Conservation (phyloP, 64 coral and sea anemone species). For the Montipora capricornis region DNA sequence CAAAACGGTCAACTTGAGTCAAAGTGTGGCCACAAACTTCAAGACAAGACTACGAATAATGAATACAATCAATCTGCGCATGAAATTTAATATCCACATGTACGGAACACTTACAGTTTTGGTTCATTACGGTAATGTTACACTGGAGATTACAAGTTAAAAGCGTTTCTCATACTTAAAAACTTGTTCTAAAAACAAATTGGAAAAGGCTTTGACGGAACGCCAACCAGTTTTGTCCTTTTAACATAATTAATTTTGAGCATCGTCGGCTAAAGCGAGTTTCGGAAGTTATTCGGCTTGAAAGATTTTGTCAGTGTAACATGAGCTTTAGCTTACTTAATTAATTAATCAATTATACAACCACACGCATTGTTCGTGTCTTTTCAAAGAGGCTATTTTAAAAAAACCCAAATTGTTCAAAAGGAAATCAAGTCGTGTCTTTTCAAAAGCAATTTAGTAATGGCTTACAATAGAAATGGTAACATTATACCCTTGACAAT, state of each 20-base stretch:
- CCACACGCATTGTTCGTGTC: neutral
- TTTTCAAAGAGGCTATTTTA: conserved; percentile 16
- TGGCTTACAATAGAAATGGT: neutral
- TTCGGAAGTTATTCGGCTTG: neutral
- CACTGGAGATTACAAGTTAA: too few species aligned
- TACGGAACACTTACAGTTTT: too few species aligned
- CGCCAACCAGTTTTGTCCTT: too few species aligned
- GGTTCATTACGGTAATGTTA: neutral
- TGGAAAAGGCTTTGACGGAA: too few species aligned
- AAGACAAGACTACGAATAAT: neutral
- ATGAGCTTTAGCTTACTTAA: neutral
- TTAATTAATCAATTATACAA: conserved; percentile 33
- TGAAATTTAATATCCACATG: too few species aligned
- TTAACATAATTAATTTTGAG: too few species aligned
- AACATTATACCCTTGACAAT: neutral
- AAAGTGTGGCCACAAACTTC: neutral
- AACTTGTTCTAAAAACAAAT: too few species aligned
- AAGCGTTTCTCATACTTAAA: too few species aligned
- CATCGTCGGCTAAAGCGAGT: too few species aligned
- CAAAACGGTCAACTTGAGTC: conserved; percentile 58
- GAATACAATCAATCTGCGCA: too few species aligned
- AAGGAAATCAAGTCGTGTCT: conserved; percentile 8
- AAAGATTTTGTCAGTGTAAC: neutral
- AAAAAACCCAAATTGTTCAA: conserved; percentile 28
- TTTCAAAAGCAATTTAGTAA: neutral